phyloP scores from a whole-genome alignment of 1,140 invertebrate species.

The Zaprionus ghesquierei region DNA sequence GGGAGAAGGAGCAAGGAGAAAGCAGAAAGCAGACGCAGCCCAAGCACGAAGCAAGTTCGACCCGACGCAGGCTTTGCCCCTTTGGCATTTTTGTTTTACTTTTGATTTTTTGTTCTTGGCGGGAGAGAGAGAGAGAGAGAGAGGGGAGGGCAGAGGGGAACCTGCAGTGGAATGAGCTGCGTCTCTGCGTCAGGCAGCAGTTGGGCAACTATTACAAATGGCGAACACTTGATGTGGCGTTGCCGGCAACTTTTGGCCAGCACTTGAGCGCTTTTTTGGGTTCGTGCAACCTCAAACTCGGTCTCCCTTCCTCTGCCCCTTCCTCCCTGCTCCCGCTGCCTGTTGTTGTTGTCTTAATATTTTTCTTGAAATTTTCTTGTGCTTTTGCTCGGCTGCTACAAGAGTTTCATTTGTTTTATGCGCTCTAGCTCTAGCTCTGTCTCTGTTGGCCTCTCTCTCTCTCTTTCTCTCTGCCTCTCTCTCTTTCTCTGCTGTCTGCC shows the following conservation, averaged over 20 bases:
- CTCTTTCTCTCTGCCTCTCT: neutral
- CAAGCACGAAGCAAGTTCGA: neutral
- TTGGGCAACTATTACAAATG: constrained; percentile 75
- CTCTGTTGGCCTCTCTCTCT: constrained; percentile 37
- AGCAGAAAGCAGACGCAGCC: neutral
- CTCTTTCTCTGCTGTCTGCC: neutral
- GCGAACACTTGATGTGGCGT: constrained; percentile 43
- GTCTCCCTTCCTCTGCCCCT: neutral
- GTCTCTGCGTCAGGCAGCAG: constrained; percentile 32
- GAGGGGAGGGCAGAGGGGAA: neutral
- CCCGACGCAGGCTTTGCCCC: constrained; percentile 8
- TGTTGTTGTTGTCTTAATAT: constrained; percentile 75
- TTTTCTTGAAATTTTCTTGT: constrained; percentile 79
- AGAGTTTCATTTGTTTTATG: constrained; percentile 81
- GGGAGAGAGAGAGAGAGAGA: neutral
- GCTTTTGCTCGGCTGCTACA: constrained; percentile 71
- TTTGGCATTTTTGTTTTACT: constrained; percentile 68
- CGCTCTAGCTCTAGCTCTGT: constrained; percentile 52
- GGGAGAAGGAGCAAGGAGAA: neutral
- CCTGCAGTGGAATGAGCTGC: neutral
- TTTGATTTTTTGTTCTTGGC: constrained; percentile 68
- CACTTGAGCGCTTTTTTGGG: constrained; percentile 58
- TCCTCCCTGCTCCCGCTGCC: neutral
- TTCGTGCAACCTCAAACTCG: neutral
- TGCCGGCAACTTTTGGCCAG: constrained; percentile 25